Percentiles rank a stretch among this genome's conserved stretches.
These are phyloP conservation scores for Hippocampus abdominalis DNA, from an alignment of 2,113 vertebrate species.

Conservation along the genomic window DNA sequence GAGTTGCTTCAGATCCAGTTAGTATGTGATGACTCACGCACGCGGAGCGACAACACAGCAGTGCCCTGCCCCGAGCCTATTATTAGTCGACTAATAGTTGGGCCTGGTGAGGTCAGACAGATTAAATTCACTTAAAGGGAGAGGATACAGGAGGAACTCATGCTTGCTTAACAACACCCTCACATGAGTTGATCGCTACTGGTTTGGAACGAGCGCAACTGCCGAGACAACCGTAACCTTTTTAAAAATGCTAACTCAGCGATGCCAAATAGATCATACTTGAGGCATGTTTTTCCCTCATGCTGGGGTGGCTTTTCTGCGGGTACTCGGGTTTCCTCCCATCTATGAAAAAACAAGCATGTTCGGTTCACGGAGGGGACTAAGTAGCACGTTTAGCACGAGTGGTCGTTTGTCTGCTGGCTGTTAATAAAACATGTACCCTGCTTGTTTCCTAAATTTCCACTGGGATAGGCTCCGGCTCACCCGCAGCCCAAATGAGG, in stretches of 20 bases:
- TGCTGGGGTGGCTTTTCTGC: too few relatives aligned
- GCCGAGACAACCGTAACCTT: background rate
- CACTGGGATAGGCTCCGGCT: background rate
- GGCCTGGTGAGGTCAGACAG: slow-evolving; percentile 60
- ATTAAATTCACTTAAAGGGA: slow-evolving; percentile 65
- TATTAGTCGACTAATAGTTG: slow-evolving; percentile 68
- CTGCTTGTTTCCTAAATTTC: too few relatives aligned
- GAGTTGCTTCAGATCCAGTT: slow-evolving; percentile 18
- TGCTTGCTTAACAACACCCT: slow-evolving; percentile 36
- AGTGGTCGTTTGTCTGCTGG: too few relatives aligned
- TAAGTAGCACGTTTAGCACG: too few relatives aligned
- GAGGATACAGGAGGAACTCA: slow-evolving; percentile 52
- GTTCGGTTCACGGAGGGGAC: too few relatives aligned
- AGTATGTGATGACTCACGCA: slow-evolving; percentile 14
- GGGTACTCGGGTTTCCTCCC: too few relatives aligned
- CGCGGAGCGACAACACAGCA: slow-evolving; percentile 1
- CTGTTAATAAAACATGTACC: too few relatives aligned
- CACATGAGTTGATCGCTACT: background rate
- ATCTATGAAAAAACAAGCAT: too few relatives aligned
- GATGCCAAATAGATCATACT: background rate
- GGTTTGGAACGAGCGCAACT: background rate
- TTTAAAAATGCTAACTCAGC: background rate
- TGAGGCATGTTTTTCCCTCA: background rate
- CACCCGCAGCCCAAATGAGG: background rate
- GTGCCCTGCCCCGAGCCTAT: slow-evolving; percentile 54